These are phyloP conservation scores for Pteropus rufus DNA, from an alignment of 2,797 vertebrate species.

Conservation along the genomic window DNA sequence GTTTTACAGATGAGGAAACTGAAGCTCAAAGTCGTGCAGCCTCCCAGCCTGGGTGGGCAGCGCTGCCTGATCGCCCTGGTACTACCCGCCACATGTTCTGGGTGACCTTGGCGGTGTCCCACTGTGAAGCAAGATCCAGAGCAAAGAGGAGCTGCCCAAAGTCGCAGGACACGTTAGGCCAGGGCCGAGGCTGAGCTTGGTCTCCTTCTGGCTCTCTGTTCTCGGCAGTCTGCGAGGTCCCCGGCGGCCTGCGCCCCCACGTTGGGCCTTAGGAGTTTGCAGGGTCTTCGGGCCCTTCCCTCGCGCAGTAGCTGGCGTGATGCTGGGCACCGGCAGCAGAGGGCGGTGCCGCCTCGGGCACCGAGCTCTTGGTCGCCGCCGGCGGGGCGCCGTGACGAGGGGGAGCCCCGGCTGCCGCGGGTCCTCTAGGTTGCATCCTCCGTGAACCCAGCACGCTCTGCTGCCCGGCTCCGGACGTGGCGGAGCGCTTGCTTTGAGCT, in stretches of 20 bases:
- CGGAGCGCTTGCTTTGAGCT: neutral
- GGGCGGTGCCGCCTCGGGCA: neutral
- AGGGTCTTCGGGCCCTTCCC: accelerated
- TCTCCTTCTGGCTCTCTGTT: accelerated
- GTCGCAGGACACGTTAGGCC: neutral
- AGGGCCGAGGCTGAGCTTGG: neutral
- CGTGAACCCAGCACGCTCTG: accelerated
- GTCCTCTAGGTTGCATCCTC: accelerated
- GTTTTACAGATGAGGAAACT: neutral
- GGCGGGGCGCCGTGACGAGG: no score
- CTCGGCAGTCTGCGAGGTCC: accelerated
- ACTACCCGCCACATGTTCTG: neutral
- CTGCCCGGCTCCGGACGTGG: neutral
- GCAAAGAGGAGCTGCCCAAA: neutral
- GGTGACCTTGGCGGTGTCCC: neutral
- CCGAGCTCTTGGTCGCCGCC: accelerated
- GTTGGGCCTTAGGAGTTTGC: no score
- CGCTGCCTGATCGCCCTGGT: neutral
- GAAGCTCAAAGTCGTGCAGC: neutral
- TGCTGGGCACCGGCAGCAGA: neutral
- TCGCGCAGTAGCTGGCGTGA: accelerated
- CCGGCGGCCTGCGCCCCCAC: accelerated
- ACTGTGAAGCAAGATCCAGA: neutral
- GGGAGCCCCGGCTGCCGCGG: neutral
- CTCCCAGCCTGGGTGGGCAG: no score